Conservation (phyloP, 2,113 vertebrate species). For the Harpagus bidentatus region DNA sequence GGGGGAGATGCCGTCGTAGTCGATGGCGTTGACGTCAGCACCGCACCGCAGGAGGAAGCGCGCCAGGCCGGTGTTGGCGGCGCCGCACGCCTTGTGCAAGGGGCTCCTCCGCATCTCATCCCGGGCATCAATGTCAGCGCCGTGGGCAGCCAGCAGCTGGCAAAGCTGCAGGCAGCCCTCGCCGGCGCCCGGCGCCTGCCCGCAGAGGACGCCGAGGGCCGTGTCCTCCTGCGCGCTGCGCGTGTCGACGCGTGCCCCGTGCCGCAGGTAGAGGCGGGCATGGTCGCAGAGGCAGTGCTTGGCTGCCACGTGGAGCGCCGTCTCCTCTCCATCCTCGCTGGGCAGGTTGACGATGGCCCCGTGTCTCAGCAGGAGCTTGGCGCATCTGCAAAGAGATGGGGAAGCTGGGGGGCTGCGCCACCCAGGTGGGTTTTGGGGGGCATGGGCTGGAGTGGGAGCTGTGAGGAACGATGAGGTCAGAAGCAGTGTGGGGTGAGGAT, state of each 20-base stretch:
- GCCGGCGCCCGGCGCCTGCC: accelerated
- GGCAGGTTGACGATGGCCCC: conserved; percentile 57
- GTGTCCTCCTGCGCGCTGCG: conserved; percentile 62
- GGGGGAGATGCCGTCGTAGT: conserved; percentile 71
- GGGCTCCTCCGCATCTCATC: conserved; percentile 72
- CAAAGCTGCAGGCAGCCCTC: conserved; percentile 56
- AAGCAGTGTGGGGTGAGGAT: accelerated
- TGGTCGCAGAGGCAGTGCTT: conserved; percentile 63
- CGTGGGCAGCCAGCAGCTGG: conserved; percentile 48
- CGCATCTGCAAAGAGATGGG: conserved; percentile 63
- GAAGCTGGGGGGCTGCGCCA: accelerated
- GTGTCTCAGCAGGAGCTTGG: conserved; percentile 68
- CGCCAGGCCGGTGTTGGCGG: conserved; percentile 39
- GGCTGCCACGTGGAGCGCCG: conserved; percentile 71
- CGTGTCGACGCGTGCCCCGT: conserved; percentile 23
- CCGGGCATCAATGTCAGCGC: conserved; percentile 19
- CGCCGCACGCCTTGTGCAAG: conserved; percentile 74
- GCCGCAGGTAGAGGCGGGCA: conserved; percentile 68
- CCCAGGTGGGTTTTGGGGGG: too few species aligned
- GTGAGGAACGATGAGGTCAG: accelerated
- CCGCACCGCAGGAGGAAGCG: conserved; percentile 59
- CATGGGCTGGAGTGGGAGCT: neutral
- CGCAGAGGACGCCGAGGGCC: conserved; percentile 63
- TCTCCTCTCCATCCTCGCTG: conserved; percentile 55
- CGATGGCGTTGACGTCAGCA: conserved; percentile 69